Evolutionary conservation across 2,113 vertebrate genomes (phyloP), one percentile per base, ranked within the genome.

Genomic region (Psophia crepitans): DNA sequence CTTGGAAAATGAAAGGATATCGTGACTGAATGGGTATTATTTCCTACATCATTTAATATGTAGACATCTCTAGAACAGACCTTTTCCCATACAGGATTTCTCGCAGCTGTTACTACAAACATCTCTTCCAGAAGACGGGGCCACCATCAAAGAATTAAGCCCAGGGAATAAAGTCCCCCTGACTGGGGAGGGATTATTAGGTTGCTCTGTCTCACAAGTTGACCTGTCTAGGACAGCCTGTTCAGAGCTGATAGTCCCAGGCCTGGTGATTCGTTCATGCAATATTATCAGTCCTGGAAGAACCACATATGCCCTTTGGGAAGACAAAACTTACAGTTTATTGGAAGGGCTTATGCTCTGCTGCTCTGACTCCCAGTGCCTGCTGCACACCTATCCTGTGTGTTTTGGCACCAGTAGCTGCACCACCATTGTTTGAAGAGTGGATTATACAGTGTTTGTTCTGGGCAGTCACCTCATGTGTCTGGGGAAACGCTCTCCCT

Each of bases 141-240:
- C 41, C 89, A 84, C 32, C 51, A 57, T n/a, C 41, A 57, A 51
- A 71, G 58, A 37, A 48, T 10, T 8, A 69, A 75, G 12, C 6
- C 24, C 18, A 44, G 33, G 32, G 39, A 74, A 64, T 30, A 77
- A 61, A 39, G 51, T 63, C 39, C 46, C 22, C 9, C 82, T 43
- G 44, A 23, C 2, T 41, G 22, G 51, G 23, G 14, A 37, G 9
- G 27, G 65, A 53, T 43, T 57, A 54, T 21, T 8, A 58, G 32
- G 56, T 12, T 64, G 37, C 43, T 83, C 49, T 5, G 2, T 19
- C 57, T 63, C 53, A 28, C 27, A 48, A 10, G 30, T 6, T 2
- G 1, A 17, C 0, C 0, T n/a, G 63, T 44, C 35, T 12, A 37
- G 48, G 57, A 61, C 68, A 83, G 70, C 18, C 53, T 23, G 39